phyloP scores from a whole-genome alignment of 2,888 invertebrate genomes.

The Ophioninae sp. region DNA sequence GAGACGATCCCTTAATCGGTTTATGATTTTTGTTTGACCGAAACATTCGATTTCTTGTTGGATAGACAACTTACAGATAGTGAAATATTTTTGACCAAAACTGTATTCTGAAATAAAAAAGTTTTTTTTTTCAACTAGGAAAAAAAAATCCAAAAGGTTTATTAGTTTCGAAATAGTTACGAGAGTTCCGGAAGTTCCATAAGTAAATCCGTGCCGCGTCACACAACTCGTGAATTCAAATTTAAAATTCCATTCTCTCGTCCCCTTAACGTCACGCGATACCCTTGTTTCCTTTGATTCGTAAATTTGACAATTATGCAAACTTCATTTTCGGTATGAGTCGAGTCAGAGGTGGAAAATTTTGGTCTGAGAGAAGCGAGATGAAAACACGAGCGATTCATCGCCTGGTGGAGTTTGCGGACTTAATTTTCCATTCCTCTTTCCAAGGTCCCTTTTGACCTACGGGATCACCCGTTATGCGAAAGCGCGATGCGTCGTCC shows the following conservation, averaged over 20 bases:
- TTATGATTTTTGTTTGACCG: no score
- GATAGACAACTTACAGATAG: no score
- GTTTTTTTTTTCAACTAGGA: background rate
- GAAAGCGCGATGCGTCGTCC: slow-evolving; percentile 30
- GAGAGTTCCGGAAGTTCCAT: background rate
- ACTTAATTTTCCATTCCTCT: slow-evolving; percentile 50
- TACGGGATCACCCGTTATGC: background rate
- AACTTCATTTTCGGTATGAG: slow-evolving; percentile 8
- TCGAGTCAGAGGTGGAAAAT: background rate
- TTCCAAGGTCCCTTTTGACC: background rate
- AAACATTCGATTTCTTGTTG: no score
- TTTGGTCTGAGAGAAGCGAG: background rate
- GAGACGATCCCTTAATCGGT: no score
- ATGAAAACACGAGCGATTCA: slow-evolving; percentile 16
- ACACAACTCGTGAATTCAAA: background rate
- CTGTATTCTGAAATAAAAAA: no score
- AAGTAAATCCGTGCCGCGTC: background rate
- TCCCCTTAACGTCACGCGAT: background rate
- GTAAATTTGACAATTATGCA: slow-evolving; percentile 42
- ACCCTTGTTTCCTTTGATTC: slow-evolving; percentile 8
- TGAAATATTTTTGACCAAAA: no score
- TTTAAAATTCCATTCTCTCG: slow-evolving; percentile 12
- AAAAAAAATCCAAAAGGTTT: background rate
- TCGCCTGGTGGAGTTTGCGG: slow-evolving; percentile 27
- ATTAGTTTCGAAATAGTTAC: background rate